Conservation (phyloP, 2,797 vertebrate genomes). For the Lutjanus argentimaculatus region DNA sequence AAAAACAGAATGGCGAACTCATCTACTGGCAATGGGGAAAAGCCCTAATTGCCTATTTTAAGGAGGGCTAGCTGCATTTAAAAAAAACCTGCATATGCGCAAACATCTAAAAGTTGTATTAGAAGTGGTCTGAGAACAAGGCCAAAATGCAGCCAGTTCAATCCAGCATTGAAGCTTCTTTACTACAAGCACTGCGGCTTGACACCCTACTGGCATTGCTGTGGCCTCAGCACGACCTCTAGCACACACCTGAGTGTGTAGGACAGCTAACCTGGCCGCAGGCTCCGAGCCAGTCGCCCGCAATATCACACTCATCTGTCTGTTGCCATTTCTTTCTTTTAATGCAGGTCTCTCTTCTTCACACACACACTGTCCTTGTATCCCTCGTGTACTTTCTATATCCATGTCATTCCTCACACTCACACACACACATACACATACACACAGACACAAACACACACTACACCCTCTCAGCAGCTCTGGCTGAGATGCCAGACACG, state of each 20-base stretch:
- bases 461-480: conserved; percentile 53
- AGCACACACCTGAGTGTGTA: conserved; percentile 79
- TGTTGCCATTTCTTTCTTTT: conserved; percentile 68
- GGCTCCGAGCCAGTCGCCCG: conserved; percentile 70
- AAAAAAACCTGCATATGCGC: too few relatives aligned
- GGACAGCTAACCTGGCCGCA: conserved; percentile 68
- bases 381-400: conserved; percentile 46
- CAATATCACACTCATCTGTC: conserved; percentile 79
- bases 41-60: too few relatives aligned
- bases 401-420: conserved; percentile 46
- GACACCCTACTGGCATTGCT: conserved; percentile 74
- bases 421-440: conserved; percentile 4
- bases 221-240: conserved; percentile 72
- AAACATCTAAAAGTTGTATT: too few relatives aligned
- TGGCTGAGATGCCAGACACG: conserved; percentile 76
- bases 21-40: too few relatives aligned
- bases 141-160: conserved; percentile 51
- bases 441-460: conserved; percentile 39
- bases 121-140: conserved; percentile 43
- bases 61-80: too few relatives aligned
- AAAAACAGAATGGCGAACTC: too few relatives aligned
- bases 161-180: conserved; percentile 48
- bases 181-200: conserved; percentile 66
- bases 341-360: conserved; percentile 41
- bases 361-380: conserved; percentile 22